These are phyloP conservation scores for Arctopsyche grandis DNA, from an alignment of 1,140 invertebrate genomes.

Conservation along the genomic window DNA sequence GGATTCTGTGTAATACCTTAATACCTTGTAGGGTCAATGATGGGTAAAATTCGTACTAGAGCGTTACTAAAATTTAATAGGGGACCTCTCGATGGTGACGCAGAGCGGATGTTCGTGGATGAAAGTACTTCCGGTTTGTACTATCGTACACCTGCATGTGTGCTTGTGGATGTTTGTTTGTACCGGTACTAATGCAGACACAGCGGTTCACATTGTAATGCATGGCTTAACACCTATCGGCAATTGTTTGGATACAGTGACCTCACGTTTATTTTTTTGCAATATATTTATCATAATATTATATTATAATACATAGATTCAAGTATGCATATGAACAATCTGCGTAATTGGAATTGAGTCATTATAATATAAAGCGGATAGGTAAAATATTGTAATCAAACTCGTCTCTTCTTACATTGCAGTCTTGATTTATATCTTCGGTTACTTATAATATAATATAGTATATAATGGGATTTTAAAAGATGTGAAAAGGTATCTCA, in stretches of 20 bases:
- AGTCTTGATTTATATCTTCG: no score
- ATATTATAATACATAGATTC: no score
- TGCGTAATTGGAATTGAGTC: no score
- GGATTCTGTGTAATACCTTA: no score
- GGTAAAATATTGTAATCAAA: no score
- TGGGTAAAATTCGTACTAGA: conserved; percentile 7
- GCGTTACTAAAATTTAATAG: background rate
- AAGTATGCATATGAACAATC: no score
- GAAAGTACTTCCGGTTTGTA: conserved; percentile 34
- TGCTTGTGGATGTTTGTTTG: background rate
- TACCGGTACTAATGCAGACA: conserved; percentile 22
- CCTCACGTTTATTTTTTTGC: background rate
- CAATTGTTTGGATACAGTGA: conserved; percentile 26
- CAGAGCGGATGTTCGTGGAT: conserved; percentile 26
- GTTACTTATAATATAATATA: no score
- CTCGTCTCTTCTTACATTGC: no score
- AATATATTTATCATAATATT: no score
- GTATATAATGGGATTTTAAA: no score
- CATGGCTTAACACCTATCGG: conserved; percentile 35
- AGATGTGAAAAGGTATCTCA: no score
- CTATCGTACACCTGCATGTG: background rate
- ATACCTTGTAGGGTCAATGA: background rate
- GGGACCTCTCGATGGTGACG: background rate
- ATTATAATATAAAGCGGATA: no score
- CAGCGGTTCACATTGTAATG: conserved; percentile 36